These are phyloP conservation scores for Centropristis striata DNA, from an alignment of 2,113 vertebrate species.

Conservation along the genomic window DNA sequence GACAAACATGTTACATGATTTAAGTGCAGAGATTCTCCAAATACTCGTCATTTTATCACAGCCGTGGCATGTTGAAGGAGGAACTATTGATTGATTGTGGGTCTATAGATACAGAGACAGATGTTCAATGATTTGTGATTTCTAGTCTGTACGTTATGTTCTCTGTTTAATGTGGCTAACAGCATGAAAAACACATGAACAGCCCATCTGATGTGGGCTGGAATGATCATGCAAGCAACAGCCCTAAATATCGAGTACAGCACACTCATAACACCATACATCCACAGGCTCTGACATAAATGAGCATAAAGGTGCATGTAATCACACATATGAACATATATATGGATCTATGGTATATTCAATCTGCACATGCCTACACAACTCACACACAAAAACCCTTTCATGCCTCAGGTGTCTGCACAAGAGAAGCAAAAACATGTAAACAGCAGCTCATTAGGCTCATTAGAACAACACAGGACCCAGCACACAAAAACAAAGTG, in stretches of 20 bases:
- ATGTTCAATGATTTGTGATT: neutral
- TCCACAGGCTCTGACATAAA: slow-evolving; percentile 22
- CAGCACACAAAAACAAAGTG: neutral
- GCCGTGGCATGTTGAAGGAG: too few relatives aligned
- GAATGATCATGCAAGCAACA: neutral
- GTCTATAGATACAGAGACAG: neutral
- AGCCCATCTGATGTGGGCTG: slow-evolving; percentile 9
- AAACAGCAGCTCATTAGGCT: slow-evolving; percentile 70
- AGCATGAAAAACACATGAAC: neutral
- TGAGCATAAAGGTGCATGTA: slow-evolving; percentile 16
- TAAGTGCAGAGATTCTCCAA: neutral
- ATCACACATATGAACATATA: neutral
- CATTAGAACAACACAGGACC: slow-evolving; percentile 58
- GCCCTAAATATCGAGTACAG: neutral
- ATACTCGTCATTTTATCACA: neutral
- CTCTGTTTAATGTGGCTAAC: neutral
- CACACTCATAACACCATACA: neutral
- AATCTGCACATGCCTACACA: slow-evolving; percentile 24
- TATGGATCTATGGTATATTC: neutral
- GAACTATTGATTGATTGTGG: neutral
- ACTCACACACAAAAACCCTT: slow-evolving; percentile 19
- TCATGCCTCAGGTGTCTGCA: slow-evolving; percentile 60
- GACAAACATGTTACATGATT: too few relatives aligned
- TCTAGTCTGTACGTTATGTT: neutral
- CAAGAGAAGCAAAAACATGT: slow-evolving; percentile 45